Percentiles rank a stretch among this genome's conserved stretches.
These are phyloP conservation scores for Pristionchus exspectatus DNA, from an alignment of 2,888 invertebrate genomes.

Conservation along the genomic window DNA sequence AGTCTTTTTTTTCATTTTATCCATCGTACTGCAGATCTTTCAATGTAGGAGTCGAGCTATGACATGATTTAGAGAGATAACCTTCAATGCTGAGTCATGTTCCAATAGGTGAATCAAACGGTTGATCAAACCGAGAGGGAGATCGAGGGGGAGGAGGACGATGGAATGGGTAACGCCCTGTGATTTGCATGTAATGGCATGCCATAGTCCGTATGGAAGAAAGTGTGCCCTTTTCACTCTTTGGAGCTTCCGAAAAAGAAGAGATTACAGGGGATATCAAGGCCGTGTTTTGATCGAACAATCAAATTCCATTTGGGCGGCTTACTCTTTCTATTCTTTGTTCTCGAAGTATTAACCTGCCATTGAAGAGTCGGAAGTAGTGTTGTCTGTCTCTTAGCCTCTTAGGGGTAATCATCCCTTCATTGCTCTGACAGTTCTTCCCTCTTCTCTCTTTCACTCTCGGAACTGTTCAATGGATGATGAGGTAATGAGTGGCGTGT, in stretches of 20 bases:
- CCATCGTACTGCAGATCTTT: not conserved
- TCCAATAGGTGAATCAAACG: not conserved
- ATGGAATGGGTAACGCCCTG: conserved; percentile 28
- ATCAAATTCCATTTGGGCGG: not conserved
- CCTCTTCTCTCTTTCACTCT: not conserved
- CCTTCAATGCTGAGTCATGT: not conserved
- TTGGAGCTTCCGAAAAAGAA: conserved; percentile 46
- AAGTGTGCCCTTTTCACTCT: conserved; percentile 36
- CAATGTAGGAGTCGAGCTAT: not conserved
- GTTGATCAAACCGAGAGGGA: conserved; percentile 2
- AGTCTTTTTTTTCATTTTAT: not conserved
- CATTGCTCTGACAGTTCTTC: conserved; percentile 3
- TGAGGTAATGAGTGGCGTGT: conserved; percentile 21
- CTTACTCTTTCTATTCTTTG: not conserved
- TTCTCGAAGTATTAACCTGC: conserved; percentile 38
- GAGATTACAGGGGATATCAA: conserved; percentile 12
- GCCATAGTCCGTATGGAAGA: conserved; percentile 43
- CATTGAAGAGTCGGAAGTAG: conserved; percentile 35
- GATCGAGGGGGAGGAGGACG: not conserved
- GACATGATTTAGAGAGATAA: not conserved
- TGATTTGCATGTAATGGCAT: conserved; percentile 47
- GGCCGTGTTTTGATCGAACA: conserved; percentile 24
- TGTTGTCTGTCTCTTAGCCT: conserved; percentile 9
- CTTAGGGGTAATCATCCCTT: conserved; percentile 31
- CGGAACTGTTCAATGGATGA: not conserved